Conservation (phyloP, 1,140 invertebrate genomes). For the Heliconius himera region DNA sequence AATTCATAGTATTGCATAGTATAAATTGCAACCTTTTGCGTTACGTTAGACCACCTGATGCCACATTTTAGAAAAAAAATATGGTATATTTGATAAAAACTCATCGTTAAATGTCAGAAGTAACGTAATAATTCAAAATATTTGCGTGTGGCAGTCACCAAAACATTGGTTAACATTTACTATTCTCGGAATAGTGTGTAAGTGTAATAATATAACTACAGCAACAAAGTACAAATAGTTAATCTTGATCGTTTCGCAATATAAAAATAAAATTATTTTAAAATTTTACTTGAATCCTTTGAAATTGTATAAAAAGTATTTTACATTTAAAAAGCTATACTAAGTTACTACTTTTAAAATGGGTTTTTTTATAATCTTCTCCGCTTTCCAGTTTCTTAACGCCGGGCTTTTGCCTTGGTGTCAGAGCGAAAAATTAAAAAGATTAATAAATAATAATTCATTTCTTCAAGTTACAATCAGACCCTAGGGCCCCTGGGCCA, state of each 20-base stretch:
- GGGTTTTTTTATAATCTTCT: no score
- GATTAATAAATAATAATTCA: no score
- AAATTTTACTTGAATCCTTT: no score
- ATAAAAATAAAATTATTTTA: not conserved
- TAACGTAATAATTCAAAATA: conserved; percentile 34
- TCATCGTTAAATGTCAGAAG: not conserved
- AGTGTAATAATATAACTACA: not conserved
- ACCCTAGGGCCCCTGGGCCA: no score
- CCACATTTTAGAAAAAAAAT: not conserved
- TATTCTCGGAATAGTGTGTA: conserved; percentile 26
- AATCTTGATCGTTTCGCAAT: conserved; percentile 10
- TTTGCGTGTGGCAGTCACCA: conserved; percentile 39
- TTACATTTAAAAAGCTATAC: no score
- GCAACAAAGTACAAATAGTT: not conserved
- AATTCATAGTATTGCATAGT: not conserved
- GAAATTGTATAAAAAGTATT: no score
- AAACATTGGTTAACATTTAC: conserved; percentile 30
- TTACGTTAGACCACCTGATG: not conserved
- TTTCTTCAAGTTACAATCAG: no score
- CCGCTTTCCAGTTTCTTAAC: no score
- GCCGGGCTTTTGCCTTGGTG: no score
- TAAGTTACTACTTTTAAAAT: no score
- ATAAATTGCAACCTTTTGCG: not conserved
- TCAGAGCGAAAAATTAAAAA: no score
- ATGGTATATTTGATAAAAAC: not conserved